Evolutionary conservation across 1,140 invertebrate species (phyloP).

Genomic region (Tetraneura akinire): DNA sequence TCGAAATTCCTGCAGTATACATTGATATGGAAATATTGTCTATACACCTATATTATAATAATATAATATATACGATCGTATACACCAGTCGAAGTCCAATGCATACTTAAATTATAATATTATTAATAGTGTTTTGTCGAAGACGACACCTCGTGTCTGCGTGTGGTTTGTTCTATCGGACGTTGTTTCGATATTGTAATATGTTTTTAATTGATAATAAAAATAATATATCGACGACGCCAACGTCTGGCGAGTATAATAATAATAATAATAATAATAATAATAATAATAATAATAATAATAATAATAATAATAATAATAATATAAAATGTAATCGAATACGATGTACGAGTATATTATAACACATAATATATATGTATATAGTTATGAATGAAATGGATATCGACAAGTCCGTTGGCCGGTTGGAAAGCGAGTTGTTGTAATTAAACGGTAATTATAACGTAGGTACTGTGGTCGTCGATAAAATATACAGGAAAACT

Average conservation of each 20-base stretch:
- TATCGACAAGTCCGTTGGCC: neutral
- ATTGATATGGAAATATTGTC: neutral
- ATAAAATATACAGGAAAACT: neutral
- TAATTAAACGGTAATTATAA: constrained; percentile 32
- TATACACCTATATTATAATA: too few species aligned
- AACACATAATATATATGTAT: too few species aligned
- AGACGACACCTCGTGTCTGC: neutral
- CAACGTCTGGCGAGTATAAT: too few species aligned
- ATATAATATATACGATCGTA: neutral
- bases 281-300: too few species aligned
- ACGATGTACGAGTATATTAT: too few species aligned
- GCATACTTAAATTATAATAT: too few species aligned
- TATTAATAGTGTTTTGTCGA: neutral
- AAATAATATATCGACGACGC: constrained; percentile 27
- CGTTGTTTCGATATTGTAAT: neutral
- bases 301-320: too few species aligned
- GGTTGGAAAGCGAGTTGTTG: neutral
- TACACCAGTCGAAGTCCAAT: neutral
- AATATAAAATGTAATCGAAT: neutral
- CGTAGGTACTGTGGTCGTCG: neutral
- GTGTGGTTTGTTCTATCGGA: neutral
- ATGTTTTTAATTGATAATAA: constrained; percentile 17
- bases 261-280: too few species aligned
- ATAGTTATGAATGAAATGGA: neutral
- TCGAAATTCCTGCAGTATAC: neutral